Evolutionary conservation across 2,888 invertebrate genomes (phyloP), one percentile per base, ranked within the genome.

Genomic region (Hydropsyche betteni): DNA sequence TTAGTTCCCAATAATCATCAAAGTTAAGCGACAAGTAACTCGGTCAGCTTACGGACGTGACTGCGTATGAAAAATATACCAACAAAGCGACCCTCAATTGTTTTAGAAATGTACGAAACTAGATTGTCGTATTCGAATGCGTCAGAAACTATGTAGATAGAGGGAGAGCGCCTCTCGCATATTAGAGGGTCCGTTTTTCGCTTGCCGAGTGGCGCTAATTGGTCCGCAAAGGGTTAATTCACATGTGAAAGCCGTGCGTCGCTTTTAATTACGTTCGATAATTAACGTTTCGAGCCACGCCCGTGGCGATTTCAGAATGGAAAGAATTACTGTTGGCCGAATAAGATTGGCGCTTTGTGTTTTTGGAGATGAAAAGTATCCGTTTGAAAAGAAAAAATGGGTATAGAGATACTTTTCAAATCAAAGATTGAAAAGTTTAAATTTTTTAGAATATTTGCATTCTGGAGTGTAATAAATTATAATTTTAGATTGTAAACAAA

Each of bases 141-240:
- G 64, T 34, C 4, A 24, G 33, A 64, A 64, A 64, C 36, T 64
- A 24, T 24, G 24, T 24, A 24, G 24, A 24, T 24, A 24, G 24
- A 64, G 36, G 34, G 12, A 64, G 34, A 64, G 34, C 12, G 33
- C 34, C 10, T 44, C 44, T 44, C 44, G 44, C 44, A 44, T 44
- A 44, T 44, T 33, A 61, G 44, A 64, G 33, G 36, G 34, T 36
- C 34, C 64, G 64, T 64, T 64, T 64, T 64, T 64, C 69, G 58
- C 36, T 38, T 33, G 61, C 24, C 69, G 52, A 38, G 44, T 69
- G n/a, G n/a, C 12, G 33, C 61, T 72, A 72, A 72, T 72, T 72
- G 72, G 72, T 72, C 55, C 72, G 61, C 55, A 44, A 72, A 72
- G 61, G 52, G 72, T 72, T 72, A 58, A 12, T 72, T 55, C 52